Conservation (phyloP, 2,113 vertebrate species). For the Bubo scandiacus region DNA sequence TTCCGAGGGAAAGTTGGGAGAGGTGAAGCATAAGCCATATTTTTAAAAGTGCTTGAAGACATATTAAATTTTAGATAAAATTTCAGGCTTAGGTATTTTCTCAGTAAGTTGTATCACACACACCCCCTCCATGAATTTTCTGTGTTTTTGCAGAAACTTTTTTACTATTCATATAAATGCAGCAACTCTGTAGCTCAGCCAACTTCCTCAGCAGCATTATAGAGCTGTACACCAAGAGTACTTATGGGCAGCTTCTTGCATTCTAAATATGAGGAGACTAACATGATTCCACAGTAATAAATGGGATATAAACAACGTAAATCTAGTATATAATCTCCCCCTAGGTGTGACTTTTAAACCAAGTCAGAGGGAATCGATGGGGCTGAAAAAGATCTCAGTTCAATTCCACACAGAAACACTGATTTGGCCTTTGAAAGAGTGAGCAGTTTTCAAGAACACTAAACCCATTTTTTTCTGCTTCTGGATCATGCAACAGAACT, state of each 20-base stretch:
- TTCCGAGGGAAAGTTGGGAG: neutral
- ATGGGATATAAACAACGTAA: neutral
- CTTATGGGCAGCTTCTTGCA: neutral
- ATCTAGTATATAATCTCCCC: neutral
- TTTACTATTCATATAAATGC: neutral
- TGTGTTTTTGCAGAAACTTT: neutral
- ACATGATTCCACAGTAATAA: neutral
- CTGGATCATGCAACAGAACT: neutral
- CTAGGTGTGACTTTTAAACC: neutral
- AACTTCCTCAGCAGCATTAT: neutral
- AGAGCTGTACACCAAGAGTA: neutral
- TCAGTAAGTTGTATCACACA: neutral
- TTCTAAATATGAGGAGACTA: neutral
- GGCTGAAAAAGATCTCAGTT: neutral
- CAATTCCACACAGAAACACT: neutral
- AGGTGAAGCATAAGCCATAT: neutral
- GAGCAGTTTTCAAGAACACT: neutral
- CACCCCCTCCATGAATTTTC: fast-evolving
- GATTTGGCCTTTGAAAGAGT: neutral
- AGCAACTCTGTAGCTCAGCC: neutral
- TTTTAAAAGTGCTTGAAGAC: neutral
- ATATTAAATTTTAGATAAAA: neutral
- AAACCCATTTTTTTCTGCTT: neutral
- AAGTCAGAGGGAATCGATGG: neutral
- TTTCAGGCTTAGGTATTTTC: neutral